Base-by-base conservation (phyloP, 2,113 vertebrate species). In the Phylloscopus whistleri region DNA sequence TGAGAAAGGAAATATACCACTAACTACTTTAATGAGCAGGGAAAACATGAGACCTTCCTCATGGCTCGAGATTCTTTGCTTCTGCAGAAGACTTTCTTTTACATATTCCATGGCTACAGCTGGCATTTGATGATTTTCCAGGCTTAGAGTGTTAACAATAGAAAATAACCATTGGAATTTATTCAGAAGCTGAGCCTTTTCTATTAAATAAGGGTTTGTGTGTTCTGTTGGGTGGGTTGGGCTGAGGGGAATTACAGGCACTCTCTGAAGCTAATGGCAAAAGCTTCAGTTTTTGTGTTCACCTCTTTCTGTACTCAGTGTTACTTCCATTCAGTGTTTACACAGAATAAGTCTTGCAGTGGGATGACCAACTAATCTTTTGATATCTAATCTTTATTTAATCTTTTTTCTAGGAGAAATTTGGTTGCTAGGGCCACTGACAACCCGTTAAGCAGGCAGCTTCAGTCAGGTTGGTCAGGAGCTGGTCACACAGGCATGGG, bases 321-420 rank as follows among this genome's bases (percentile, higher is more conserved):
- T 96, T 96, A 85, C 39, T 89, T 94, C 59, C 67, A 66, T 88
- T 93, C 76, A 16, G 18, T 83, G 80, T 95, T 96, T 94, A 89
- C 85, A 72, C 31, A 87, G 51, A 88, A 1, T 55, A 62, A 64
- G 75, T 24, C 70, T 93, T 82, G 49, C 46, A 83, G 9, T 87
- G 74, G 76, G 56, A 70, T 84, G 49, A 67, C 80, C 66, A 85
- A 46, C 60, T 86, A 41, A 58, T 84, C 58, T 74, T 89, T 76
- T 84, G 26, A 68, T 81, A 17, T 56, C 44, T 72, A 0, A 20
- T 43, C 88, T 96, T 67, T 59, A 70, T 69, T 87, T 70, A 9
- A 43, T 60, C 35, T 89, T 28, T 62, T 63, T 39, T 53, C 72
- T 66, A 69, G 62, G 81, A 64, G n/a, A 64, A 58, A 49, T 70